Percentiles rank a stretch among this genome's conserved stretches.
Conservation (phyloP, 2,113 vertebrate genomes). For the Aldabrachelys gigantea region DNA sequence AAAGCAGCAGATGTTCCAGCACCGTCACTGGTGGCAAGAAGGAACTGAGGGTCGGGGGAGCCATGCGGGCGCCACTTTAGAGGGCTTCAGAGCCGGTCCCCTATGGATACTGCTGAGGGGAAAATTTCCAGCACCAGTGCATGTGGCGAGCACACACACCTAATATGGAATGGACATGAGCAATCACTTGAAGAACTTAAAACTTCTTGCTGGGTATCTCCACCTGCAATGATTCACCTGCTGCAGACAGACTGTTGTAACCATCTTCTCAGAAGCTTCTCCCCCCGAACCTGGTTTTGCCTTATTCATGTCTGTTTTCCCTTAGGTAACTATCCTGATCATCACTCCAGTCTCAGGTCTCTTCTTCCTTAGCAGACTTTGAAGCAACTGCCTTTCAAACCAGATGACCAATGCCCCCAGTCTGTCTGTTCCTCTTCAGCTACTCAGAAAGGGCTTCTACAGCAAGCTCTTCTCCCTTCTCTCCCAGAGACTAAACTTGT, state of each 20-base stretch:
- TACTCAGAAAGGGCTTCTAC: neutral
- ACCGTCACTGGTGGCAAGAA: too few species aligned
- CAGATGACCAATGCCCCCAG: neutral
- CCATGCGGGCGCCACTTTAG: too few species aligned
- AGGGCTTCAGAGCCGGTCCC: too few species aligned
- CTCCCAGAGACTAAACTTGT: neutral
- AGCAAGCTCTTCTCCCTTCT: neutral
- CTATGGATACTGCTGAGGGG: too few species aligned
- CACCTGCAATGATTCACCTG: neutral
- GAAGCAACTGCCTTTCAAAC: neutral
- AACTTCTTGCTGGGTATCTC: fast-evolving
- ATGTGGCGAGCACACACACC: too few species aligned
- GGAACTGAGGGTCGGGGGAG: too few species aligned
- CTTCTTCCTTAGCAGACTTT: neutral
- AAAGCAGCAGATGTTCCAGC: too few species aligned
- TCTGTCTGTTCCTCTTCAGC: neutral
- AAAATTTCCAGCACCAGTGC: too few species aligned
- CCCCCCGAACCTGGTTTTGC: too few species aligned
- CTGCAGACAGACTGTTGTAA: neutral
- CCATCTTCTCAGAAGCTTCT: neutral
- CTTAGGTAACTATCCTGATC: neutral
- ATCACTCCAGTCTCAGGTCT: neutral
- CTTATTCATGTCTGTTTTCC: neutral
- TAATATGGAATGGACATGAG: too few species aligned
- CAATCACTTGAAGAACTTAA: neutral